These are phyloP conservation scores for Apocrypta bakeri DNA, from an alignment of 1,140 invertebrate genomes.

Conservation along the genomic window DNA sequence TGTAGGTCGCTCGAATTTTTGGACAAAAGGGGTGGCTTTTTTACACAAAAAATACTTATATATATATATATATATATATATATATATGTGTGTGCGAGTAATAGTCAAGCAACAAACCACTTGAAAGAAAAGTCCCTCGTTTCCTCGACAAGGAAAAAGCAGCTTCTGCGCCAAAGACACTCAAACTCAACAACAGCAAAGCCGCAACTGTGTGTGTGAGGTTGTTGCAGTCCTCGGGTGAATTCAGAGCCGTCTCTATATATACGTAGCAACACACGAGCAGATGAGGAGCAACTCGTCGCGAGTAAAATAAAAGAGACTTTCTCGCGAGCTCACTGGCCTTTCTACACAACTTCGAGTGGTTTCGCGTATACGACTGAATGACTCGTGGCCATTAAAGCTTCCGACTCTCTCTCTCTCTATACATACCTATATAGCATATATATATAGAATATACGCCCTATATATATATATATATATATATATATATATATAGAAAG, in stretches of 20 bases:
- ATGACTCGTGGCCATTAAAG: constrained; percentile 68
- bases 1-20: too few species aligned
- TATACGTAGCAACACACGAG: not conserved
- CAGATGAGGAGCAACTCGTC: not conserved
- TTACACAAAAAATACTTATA: too few species aligned
- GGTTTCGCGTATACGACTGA: constrained; percentile 65
- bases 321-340: not conserved
- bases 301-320: constrained; percentile 14
- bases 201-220: not conserved
- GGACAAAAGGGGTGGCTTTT: too few species aligned
- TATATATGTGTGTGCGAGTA: too few species aligned
- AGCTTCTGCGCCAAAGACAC: not conserved
- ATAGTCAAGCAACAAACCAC: not conserved
- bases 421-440: constrained; percentile 5
- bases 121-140: not conserved
- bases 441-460: not conserved
- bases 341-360: constrained; percentile 51
- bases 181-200: not conserved
- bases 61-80: too few species aligned
- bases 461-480: too few species aligned
- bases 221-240: not conserved
- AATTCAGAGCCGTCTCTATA: constrained; percentile 4
- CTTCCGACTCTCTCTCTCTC: constrained; percentile 48
- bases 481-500: not conserved
- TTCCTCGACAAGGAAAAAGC: not conserved